Percentiles rank a stretch among this genome's conserved stretches.
Evolutionary conservation across 2,113 vertebrate genomes (phyloP).

Genomic region (Todiramphus chloris): DNA sequence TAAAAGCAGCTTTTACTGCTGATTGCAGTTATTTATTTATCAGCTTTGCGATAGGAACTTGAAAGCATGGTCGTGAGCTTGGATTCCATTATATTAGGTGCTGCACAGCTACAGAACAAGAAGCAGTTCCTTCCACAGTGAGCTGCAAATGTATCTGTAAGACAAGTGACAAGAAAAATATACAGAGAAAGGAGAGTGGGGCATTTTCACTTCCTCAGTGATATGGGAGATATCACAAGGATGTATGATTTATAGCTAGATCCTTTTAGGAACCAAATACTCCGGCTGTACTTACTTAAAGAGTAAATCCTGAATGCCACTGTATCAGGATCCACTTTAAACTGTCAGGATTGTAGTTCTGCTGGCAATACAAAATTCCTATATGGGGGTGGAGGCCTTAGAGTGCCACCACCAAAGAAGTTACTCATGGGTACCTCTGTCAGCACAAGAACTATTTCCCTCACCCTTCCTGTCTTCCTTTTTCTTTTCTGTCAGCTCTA

Average conservation of each 20-base stretch:
- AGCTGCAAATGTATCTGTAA: background rate
- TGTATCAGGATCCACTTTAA: background rate
- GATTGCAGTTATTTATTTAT: background rate
- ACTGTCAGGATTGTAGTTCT: background rate
- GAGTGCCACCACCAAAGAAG: background rate
- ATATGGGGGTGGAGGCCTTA: background rate
- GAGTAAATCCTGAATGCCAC: background rate
- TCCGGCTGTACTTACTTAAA: background rate
- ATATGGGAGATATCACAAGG: background rate
- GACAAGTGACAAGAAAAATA: background rate
- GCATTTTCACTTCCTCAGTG: background rate
- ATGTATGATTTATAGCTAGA: background rate
- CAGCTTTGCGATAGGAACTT: background rate
- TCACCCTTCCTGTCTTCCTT: background rate
- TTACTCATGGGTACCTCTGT: background rate
- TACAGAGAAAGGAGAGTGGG: background rate
- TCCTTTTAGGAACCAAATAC: background rate
- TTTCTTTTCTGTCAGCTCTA: background rate
- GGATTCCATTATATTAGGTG: background rate
- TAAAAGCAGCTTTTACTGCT: background rate
- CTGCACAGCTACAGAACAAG: background rate
- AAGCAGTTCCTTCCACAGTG: background rate
- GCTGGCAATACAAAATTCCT: background rate
- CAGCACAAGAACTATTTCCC: background rate
- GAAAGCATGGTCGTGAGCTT: background rate